Conservation (phyloP, 2,113 vertebrate species). For the Mionectes macconnelli region DNA sequence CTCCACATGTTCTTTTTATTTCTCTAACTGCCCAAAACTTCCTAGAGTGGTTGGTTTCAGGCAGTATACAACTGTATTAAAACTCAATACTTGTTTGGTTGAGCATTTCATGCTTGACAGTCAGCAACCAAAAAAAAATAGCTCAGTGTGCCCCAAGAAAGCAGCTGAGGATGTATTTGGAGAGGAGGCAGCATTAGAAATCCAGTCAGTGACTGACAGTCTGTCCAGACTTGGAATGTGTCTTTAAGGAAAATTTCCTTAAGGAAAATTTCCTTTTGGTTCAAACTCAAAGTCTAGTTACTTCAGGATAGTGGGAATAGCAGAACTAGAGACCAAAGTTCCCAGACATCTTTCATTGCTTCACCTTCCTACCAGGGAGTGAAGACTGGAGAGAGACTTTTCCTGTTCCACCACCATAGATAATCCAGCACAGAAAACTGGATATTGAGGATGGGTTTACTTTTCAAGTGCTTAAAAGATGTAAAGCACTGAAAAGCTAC, state of each 20-base stretch:
- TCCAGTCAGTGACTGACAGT: not conserved
- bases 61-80: not conserved
- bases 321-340: not conserved
- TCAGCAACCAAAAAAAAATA: not conserved
- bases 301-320: not conserved
- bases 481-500: constrained; percentile 2
- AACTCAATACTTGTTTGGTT: not conserved
- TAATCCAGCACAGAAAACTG: not conserved
- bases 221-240: not conserved
- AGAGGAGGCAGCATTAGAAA: not conserved
- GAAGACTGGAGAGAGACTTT: not conserved
- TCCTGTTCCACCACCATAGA: not conserved
- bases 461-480: not conserved
- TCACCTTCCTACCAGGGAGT: not conserved
- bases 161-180: not conserved
- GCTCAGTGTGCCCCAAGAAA: not conserved
- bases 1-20: not conserved
- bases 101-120: not conserved
- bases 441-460: not conserved
- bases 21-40: not conserved
- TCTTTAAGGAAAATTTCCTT: not conserved
- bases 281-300: not conserved
- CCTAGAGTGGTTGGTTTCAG: not conserved
- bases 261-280: not conserved
- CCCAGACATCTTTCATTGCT: not conserved